phyloP scores from a whole-genome alignment of 2,113 vertebrate genomes.

The Pseudopipra pipra region DNA sequence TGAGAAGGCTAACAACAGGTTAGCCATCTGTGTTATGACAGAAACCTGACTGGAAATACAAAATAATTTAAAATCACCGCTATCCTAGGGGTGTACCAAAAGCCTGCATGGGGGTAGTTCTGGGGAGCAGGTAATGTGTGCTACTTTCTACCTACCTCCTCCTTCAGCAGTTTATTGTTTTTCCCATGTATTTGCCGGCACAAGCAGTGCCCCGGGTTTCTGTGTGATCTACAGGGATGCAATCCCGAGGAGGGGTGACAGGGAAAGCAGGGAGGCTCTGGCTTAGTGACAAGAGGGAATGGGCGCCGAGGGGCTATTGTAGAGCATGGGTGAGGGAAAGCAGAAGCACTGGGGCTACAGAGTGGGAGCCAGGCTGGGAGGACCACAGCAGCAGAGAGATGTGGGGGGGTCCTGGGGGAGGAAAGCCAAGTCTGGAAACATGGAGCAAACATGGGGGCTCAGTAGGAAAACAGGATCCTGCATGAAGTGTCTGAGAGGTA shows the following conservation, averaged over 20 bases:
- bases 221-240: not conserved
- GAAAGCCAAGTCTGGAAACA: not conserved
- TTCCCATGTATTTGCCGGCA: not conserved
- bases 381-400: not conserved
- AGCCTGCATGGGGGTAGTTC: not conserved
- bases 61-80: not conserved
- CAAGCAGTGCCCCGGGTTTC: not conserved
- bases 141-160: not conserved
- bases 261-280: not conserved
- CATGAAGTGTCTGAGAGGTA: not conserved
- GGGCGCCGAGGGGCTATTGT: fast-evolving
- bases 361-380: not conserved
- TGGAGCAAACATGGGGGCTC: not conserved
- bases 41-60: not conserved
- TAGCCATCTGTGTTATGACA: not conserved
- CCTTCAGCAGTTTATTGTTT: not conserved
- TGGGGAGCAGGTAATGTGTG: not conserved
- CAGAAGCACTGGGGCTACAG: not conserved
- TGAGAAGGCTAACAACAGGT: not conserved
- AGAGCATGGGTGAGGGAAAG: not conserved
- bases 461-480: not conserved
- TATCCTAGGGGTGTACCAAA: not conserved
- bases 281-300: not conserved
- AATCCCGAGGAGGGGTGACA: fast-evolving
- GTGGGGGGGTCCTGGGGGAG: fast-evolving